Percentiles rank a stretch among this genome's conserved stretches.
Conservation (phyloP, 2,797 vertebrate species). For the Thamnophis elegans region DNA sequence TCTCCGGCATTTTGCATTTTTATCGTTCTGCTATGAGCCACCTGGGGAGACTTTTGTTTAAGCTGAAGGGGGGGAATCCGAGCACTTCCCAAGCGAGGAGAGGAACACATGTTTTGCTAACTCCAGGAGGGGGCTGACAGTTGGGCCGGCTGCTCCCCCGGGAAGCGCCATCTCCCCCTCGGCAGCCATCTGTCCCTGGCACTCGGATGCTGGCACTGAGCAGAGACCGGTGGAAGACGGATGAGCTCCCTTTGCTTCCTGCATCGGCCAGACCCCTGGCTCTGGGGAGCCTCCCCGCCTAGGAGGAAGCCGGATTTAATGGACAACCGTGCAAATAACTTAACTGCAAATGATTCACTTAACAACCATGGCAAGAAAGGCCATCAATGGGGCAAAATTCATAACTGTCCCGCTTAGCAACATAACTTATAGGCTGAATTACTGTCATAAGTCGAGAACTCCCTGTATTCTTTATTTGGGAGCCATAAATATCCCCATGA, state of each 20-base stretch:
- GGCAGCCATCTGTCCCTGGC: not conserved
- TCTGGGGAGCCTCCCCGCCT: not conserved
- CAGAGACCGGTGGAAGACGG: not conserved
- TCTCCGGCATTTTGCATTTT: not conserved
- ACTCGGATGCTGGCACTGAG: not conserved
- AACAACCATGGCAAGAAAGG: no score
- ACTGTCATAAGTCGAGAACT: no score
- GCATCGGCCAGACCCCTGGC: not conserved
- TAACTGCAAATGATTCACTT: no score
- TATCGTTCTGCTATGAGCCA: not conserved
- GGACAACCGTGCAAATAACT: no score
- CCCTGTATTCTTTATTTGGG: no score
- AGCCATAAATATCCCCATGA: no score
- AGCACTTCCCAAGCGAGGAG: not conserved
- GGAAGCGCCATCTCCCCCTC: no score
- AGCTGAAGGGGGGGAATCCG: not conserved
- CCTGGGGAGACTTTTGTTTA: not conserved
- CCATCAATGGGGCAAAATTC: no score
- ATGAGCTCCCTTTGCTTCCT: not conserved
- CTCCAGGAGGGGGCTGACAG: not conserved
- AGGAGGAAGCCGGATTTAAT: no score
- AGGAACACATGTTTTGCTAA: not conserved
- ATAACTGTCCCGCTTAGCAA: no score
- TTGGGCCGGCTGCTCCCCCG: not conserved
- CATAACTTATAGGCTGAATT: no score